These are phyloP conservation scores for Plebejus melissa DNA, from an alignment of 2,888 invertebrate genomes.

Conservation along the genomic window DNA sequence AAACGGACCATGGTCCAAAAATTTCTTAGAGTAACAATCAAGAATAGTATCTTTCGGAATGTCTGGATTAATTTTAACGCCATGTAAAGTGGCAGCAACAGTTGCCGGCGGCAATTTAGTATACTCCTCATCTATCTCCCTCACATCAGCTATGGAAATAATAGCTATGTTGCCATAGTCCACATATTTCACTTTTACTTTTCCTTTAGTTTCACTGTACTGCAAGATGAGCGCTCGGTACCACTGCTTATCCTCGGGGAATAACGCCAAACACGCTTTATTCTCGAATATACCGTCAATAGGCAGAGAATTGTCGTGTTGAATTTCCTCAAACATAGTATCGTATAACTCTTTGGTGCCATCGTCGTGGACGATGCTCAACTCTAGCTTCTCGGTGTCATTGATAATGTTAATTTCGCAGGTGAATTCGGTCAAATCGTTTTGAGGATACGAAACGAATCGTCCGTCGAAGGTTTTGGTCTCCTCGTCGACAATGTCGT, in stretches of 20 bases:
- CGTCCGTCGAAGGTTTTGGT: constrained; percentile 37
- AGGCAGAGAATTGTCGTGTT: constrained; percentile 56
- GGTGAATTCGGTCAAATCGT: constrained; percentile 46
- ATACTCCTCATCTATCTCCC: constrained; percentile 72
- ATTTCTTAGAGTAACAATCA: constrained; percentile 48
- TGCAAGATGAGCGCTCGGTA: constrained; percentile 83
- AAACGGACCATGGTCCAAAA: constrained; percentile 58
- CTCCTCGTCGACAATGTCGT: constrained; percentile 52
- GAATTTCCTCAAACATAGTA: constrained; percentile 71
- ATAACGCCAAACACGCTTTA: constrained; percentile 82
- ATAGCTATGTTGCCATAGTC: constrained; percentile 86
- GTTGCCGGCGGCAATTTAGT: constrained; percentile 72
- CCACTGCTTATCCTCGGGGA: constrained; percentile 82
- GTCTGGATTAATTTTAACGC: constrained; percentile 53
- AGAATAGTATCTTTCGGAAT: constrained; percentile 50
- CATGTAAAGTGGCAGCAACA: constrained; percentile 68
- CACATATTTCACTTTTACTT: constrained; percentile 82
- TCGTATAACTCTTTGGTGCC: constrained; percentile 66
- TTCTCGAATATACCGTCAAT: constrained; percentile 67
- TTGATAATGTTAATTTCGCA: constrained; percentile 60
- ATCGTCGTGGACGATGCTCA: constrained; percentile 57
- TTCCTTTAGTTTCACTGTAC: constrained; percentile 56
- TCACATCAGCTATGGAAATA: constrained; percentile 63
- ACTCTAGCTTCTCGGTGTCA: constrained; percentile 50
- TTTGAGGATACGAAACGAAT: constrained; percentile 46